These are phyloP conservation scores for Napeogenes sylphis DNA, from an alignment of 2,888 invertebrate species.

Conservation along the genomic window DNA sequence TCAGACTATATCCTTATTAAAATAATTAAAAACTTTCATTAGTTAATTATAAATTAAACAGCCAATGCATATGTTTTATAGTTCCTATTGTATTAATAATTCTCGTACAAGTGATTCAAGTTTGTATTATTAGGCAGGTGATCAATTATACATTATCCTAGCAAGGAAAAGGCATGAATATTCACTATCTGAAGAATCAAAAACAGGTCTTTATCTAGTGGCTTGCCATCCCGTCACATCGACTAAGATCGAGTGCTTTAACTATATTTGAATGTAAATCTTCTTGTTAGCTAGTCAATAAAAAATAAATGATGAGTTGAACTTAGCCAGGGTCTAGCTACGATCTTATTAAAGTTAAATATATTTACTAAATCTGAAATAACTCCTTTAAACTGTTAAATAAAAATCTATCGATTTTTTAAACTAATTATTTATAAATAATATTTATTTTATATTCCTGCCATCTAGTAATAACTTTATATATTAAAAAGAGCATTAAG, in stretches of 20 bases:
- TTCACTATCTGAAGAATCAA: slow-evolving; percentile 34
- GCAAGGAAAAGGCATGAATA: slow-evolving; percentile 28
- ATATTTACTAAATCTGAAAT: too few species aligned
- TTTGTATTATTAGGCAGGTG: slow-evolving; percentile 19
- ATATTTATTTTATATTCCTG: too few species aligned
- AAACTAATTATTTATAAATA: too few species aligned
- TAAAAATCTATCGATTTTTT: too few species aligned
- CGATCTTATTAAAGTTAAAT: not conserved
- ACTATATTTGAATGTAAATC: slow-evolving; percentile 16
- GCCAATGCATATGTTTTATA: not conserved
- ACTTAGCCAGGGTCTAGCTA: not conserved
- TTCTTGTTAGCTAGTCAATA: slow-evolving; percentile 11
- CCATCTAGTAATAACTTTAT: too few species aligned
- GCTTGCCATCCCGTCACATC: slow-evolving; percentile 34
- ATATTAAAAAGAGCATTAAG: too few species aligned
- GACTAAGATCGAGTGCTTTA: slow-evolving; percentile 38
- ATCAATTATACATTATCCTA: slow-evolving; percentile 30
- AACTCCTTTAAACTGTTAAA: too few species aligned
- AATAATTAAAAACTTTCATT: too few species aligned
- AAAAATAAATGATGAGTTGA: slow-evolving; percentile 1
- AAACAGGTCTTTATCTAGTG: slow-evolving; percentile 36
- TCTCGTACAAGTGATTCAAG: not conserved
- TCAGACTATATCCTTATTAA: too few species aligned
- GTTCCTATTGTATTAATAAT: slow-evolving; percentile 1
- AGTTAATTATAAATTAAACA: not conserved